Percentiles rank a stretch among this genome's conserved stretches.
These are phyloP conservation scores for Lasioglossum morio DNA, from an alignment of 2,888 invertebrate genomes.

Conservation along the genomic window DNA sequence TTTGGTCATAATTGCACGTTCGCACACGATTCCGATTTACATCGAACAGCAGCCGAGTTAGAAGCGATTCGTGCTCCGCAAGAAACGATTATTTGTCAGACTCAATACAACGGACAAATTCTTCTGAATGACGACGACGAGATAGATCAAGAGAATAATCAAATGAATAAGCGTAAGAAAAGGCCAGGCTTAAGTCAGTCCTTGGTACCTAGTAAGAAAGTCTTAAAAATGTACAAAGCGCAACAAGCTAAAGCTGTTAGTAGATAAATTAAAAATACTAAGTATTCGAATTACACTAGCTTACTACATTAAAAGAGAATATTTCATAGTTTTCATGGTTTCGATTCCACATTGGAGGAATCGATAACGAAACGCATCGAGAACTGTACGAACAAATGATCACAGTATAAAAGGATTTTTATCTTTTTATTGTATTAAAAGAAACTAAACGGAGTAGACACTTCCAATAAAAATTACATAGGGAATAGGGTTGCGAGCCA, in stretches of 20 bases:
- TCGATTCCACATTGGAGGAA: slow-evolving; percentile 16
- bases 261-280: slow-evolving; percentile 75
- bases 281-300: slow-evolving; percentile 22
- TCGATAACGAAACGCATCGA: slow-evolving; percentile 27
- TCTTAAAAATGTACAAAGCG: slow-evolving; percentile 91
- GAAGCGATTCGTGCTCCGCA: slow-evolving; percentile 86
- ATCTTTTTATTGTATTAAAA: slow-evolving; percentile 19
- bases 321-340: slow-evolving; percentile 38
- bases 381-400: slow-evolving; percentile 12
- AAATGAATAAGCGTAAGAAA: slow-evolving; percentile 87
- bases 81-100: slow-evolving; percentile 84
- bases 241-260: slow-evolving; percentile 86
- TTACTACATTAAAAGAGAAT: slow-evolving; percentile 27
- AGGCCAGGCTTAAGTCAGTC: slow-evolving; percentile 92
- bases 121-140: slow-evolving; percentile 81
- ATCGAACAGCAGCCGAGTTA: slow-evolving; percentile 87
- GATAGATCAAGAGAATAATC: slow-evolving; percentile 86
- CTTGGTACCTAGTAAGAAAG: slow-evolving; percentile 93
- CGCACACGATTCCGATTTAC: slow-evolving; percentile 95
- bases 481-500: slow-evolving; percentile 15
- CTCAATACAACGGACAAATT: slow-evolving; percentile 77
- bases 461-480: slow-evolving; percentile 61
- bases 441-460: slow-evolving; percentile 45
- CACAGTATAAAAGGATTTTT: slow-evolving; percentile 29
- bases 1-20: slow-evolving; percentile 97